These are phyloP conservation scores for Lasioglossum oenotherae DNA, from an alignment of 2,888 invertebrate species.

Conservation along the genomic window DNA sequence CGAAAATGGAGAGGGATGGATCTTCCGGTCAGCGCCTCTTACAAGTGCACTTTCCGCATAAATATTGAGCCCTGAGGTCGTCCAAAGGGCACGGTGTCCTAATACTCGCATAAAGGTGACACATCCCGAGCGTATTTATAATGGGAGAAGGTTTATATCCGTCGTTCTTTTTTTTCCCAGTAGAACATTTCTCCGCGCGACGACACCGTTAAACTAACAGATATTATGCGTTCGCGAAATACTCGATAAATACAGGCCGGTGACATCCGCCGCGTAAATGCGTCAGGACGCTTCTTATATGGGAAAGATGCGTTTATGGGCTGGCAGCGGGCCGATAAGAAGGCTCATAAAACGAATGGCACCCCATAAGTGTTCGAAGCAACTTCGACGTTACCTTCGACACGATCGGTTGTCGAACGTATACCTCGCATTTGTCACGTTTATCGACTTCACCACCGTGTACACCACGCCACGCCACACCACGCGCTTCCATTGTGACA, in stretches of 20 bases:
- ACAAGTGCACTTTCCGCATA: neutral
- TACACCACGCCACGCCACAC: conserved; percentile 46
- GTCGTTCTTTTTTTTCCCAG: neutral
- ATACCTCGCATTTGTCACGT: conserved; percentile 77
- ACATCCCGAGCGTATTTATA: neutral
- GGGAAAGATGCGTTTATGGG: conserved; percentile 79
- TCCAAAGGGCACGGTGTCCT: neutral
- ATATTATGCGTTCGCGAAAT: conserved; percentile 30
- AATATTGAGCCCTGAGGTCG: neutral
- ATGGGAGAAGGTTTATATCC: neutral
- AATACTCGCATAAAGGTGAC: neutral
- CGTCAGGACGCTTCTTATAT: conserved; percentile 54
- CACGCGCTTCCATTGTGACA: conserved; percentile 64
- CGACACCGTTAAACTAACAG: conserved; percentile 26
- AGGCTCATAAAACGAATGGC: conserved; percentile 78
- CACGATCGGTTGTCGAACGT: conserved; percentile 59
- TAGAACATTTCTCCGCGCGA: too few species aligned
- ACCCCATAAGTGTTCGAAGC: conserved; percentile 72
- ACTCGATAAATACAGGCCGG: conserved; percentile 52
- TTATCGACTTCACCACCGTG: conserved; percentile 72
- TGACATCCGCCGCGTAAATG: conserved; percentile 57
- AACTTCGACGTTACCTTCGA: conserved; percentile 65
- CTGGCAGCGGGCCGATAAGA: conserved; percentile 80
- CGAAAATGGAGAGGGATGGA: neutral
- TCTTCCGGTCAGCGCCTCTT: conserved; percentile 3